These are phyloP conservation scores for Ectropis grisescens DNA, from an alignment of 1,140 invertebrate species.

Conservation along the genomic window DNA sequence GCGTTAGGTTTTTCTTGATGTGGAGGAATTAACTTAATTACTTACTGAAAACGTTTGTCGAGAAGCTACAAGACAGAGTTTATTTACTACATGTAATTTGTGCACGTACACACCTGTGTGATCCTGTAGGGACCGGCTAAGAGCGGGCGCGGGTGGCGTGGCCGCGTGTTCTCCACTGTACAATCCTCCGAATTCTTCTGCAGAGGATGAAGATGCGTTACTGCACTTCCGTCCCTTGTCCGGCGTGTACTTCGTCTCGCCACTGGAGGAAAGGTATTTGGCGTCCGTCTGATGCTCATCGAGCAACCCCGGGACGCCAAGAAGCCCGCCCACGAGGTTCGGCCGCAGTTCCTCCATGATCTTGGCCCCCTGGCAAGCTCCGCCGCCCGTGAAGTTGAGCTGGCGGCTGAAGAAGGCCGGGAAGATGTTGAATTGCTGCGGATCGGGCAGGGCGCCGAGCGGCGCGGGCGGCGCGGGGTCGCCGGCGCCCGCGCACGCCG, in stretches of 20 bases:
- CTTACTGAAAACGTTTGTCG: too few relatives aligned
- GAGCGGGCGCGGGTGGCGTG: constrained; percentile 74
- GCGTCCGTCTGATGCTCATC: constrained; percentile 81
- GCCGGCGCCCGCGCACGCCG: constrained; percentile 68
- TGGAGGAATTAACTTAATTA: too few relatives aligned
- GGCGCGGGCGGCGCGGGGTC: constrained; percentile 74
- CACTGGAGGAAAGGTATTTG: constrained; percentile 61
- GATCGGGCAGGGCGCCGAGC: constrained; percentile 70
- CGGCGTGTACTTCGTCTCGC: constrained; percentile 66
- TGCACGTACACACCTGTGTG: constrained; percentile 61
- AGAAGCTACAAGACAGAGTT: too few relatives aligned
- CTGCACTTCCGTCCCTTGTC: constrained; percentile 80
- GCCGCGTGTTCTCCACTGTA: constrained; percentile 75
- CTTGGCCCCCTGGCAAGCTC: constrained; percentile 79
- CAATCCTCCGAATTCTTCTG: constrained; percentile 83
- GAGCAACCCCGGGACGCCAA: constrained; percentile 81
- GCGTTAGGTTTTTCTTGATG: too few relatives aligned
- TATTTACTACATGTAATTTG: too few relatives aligned
- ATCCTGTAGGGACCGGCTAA: constrained; percentile 72
- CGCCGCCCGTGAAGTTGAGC: constrained; percentile 81
- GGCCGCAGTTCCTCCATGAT: constrained; percentile 88
- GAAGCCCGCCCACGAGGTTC: constrained; percentile 80
- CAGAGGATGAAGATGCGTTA: constrained; percentile 81
- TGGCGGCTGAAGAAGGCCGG: constrained; percentile 89
- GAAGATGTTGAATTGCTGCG: constrained; percentile 90